Evolutionary conservation across 2,113 vertebrate genomes (phyloP).

Genomic region (Tetrax tetrax): DNA sequence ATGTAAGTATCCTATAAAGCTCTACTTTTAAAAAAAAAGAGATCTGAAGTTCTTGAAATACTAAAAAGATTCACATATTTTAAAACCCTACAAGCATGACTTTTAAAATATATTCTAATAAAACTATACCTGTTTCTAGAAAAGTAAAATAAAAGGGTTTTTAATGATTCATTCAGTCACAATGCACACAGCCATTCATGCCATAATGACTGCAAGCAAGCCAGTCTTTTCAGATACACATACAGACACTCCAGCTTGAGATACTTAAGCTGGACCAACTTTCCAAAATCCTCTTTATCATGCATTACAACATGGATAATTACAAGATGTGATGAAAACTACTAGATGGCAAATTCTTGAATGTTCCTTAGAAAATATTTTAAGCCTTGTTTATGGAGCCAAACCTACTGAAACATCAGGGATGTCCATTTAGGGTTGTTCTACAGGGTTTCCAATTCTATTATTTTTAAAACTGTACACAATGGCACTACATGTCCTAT

Average conservation of each 20-base stretch:
- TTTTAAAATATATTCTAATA: neutral
- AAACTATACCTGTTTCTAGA: neutral
- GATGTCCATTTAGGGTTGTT: neutral
- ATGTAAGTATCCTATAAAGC: neutral
- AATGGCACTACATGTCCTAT: neutral
- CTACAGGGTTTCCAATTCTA: neutral
- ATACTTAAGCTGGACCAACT: neutral
- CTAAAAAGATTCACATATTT: neutral
- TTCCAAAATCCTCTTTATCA: neutral
- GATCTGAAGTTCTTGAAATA: neutral
- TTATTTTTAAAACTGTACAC: fast-evolving
- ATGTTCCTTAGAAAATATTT: neutral
- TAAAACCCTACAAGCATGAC: neutral
- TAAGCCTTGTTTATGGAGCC: neutral
- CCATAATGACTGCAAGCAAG: neutral
- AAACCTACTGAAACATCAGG: neutral
- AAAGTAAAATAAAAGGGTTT: neutral
- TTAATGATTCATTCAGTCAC: neutral
- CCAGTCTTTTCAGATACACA: neutral
- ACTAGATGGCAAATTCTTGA: neutral
- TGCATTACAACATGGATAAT: neutral
- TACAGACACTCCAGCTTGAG: neutral
- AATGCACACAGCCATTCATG: neutral
- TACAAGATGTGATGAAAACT: neutral
- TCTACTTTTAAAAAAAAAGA: neutral